Evolutionary conservation across 1,140 invertebrate genomes (phyloP), one percentile per base, ranked within the genome.

Genomic region (Heterodera carotae): DNA sequence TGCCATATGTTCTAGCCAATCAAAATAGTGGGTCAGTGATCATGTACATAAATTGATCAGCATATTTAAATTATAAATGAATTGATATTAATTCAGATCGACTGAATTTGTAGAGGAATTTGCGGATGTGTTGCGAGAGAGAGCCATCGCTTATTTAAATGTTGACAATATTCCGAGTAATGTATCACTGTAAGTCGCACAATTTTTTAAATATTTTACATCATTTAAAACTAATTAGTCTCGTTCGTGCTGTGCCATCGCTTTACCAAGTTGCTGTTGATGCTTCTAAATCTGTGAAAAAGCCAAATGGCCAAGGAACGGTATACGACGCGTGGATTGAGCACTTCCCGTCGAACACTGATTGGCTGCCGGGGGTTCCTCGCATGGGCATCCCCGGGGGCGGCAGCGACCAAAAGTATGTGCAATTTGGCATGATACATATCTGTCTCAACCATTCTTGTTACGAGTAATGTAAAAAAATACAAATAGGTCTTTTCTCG

Each of bases 21-120:
- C n/a, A n/a, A n/a, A n/a, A n/a, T n/a, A n/a, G n/a, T n/a, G n/a
- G n/a, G n/a, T 56, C 15, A 22, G 12, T 56, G 27, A 76, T 62
- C 27, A 48, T 66, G 34, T n/a, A 66, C 29, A 2, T 31, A 67
- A 53, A 67, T 79, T 56, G 34, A n/a, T 36, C 4, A 60, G 3
- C 34, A 70, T 62, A 27, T 34, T 75, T 75, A 25, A 12, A 34
- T 34, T 22, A 77, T 89, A 90, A 75, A 88, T 88, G 71, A 89
- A 89, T 75, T 91, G 68, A 43, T 10, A 43, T 43, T 43, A 43
- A 43, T 10, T 2, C 22, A 89, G 90, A 8, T 87, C 84, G 1
- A 87, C 83, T 27, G 85, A 86, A 68, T 86, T 87, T 62, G 81
- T 78, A 8, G 83, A 86, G 71, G 85, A 86, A 70, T 88, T 82